Percentiles rank a stretch among this genome's conserved stretches.
phyloP scores from a whole-genome alignment of 1,140 invertebrate genomes.

The Stratiolaelaps scimitus region DNA sequence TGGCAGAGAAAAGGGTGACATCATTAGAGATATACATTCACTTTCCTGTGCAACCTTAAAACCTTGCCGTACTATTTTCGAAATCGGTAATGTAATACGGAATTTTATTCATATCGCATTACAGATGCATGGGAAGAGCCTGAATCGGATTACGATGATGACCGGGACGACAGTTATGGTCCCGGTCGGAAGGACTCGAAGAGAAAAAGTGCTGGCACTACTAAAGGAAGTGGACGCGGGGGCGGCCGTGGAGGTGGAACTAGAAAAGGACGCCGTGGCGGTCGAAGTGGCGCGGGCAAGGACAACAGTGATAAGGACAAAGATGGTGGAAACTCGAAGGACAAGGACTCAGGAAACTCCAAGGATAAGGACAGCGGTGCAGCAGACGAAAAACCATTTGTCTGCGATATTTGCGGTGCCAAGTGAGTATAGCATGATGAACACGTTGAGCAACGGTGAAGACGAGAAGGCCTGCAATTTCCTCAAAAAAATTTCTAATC shows the following conservation, averaged over 20 bases:
- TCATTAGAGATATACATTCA: too few relatives aligned
- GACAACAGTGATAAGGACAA: neutral
- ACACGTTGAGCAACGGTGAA: slow-evolving; percentile 2
- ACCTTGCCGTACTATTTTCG: too few relatives aligned
- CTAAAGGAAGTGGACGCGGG: slow-evolving; percentile 34
- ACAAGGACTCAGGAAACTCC: too few relatives aligned
- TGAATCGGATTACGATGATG: slow-evolving; percentile 28
- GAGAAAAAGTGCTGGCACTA: too few relatives aligned
- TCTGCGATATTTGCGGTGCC: slow-evolving; percentile 23
- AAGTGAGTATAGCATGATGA: slow-evolving; percentile 1
- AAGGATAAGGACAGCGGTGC: too few relatives aligned
- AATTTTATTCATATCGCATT: too few relatives aligned
- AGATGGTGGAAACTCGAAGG: too few relatives aligned
- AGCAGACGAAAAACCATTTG: slow-evolving; percentile 27
- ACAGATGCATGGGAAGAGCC: slow-evolving; percentile 22
- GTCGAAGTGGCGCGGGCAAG: slow-evolving; percentile 7
- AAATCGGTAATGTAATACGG: too few relatives aligned
- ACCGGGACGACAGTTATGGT: slow-evolving; percentile 26
- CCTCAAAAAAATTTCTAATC: too few relatives aligned
- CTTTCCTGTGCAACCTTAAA: too few relatives aligned
- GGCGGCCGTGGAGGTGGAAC: slow-evolving; percentile 38
- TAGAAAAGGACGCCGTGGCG: slow-evolving; percentile 37
- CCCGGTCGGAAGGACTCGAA: slow-evolving; percentile 1
- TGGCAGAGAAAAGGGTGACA: too few relatives aligned
- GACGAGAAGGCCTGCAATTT: too few relatives aligned